These are phyloP conservation scores for Oplegnathus fasciatus DNA, from an alignment of 2,113 vertebrate genomes.

Conservation along the genomic window DNA sequence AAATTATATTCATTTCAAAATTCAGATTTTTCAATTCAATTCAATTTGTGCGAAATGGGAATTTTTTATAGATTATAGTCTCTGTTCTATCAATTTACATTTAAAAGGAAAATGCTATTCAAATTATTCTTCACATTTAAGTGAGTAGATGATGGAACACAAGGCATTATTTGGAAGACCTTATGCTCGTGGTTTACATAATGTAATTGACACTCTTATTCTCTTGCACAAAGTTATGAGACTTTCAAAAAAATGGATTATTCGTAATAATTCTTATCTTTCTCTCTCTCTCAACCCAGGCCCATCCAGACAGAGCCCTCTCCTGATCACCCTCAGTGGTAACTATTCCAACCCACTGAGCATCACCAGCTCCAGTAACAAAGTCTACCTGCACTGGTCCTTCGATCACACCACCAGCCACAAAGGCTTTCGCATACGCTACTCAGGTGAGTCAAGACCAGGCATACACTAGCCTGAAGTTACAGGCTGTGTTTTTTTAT, in stretches of 20 bases:
- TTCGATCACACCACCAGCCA: constrained; percentile 96
- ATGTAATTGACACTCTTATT: not conserved
- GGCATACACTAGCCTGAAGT: rapidly evolving
- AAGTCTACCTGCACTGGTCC: constrained; percentile 96
- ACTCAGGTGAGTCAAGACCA: constrained; percentile 88
- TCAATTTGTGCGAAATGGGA: not conserved
- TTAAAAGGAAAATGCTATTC: not conserved
- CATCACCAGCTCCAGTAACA: constrained; percentile 92
- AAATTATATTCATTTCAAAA: constrained; percentile 20
- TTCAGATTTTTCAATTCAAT: not conserved
- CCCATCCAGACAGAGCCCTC: constrained; percentile 93
- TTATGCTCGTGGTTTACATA: not conserved
- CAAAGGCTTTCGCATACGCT: constrained; percentile 97
- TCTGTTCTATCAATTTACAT: not conserved
- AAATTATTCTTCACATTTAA: not conserved
- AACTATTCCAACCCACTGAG: constrained; percentile 95
- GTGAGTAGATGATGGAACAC: not conserved
- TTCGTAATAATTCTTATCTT: not conserved
- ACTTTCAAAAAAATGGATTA: not conserved
- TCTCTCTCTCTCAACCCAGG: constrained; percentile 77
- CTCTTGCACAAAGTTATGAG: not conserved
- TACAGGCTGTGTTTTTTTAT: not conserved
- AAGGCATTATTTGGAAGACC: not conserved
- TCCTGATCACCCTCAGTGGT: constrained; percentile 94
- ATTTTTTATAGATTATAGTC: not conserved